Evolutionary conservation across 1,140 invertebrate genomes (phyloP).

Genomic region (Hormaphis cornu): DNA sequence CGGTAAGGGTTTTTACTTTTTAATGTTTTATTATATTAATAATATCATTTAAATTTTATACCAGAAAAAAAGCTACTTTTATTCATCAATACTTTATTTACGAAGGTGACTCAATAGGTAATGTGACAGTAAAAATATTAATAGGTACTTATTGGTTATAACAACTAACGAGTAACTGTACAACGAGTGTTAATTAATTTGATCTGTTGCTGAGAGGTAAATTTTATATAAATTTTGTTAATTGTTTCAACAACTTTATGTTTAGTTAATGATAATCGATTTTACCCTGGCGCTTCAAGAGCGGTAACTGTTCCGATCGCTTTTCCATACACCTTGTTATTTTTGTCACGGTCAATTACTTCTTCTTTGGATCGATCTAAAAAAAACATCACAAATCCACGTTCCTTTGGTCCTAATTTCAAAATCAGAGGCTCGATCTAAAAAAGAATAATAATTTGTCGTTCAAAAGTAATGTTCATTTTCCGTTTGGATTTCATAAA

Average conservation of each 20-base stretch:
- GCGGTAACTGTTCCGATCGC: slow-evolving; percentile 3
- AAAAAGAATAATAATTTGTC: background rate
- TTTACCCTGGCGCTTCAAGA: background rate
- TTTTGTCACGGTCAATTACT: background rate
- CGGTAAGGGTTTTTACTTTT: too few species aligned
- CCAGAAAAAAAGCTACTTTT: too few species aligned
- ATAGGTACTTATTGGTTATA: too few species aligned
- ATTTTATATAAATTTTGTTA: background rate
- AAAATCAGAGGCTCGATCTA: background rate
- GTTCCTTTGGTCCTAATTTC: background rate
- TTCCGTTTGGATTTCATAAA: background rate
- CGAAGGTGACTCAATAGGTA: too few species aligned
- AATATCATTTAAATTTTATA: too few species aligned
- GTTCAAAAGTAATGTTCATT: background rate
- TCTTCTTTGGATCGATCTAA: slow-evolving; percentile 3
- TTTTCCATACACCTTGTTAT: background rate
- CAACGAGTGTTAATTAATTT: too few species aligned
- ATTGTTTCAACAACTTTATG: too few species aligned
- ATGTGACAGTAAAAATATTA: too few species aligned
- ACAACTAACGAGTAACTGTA: too few species aligned
- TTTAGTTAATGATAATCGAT: background rate
- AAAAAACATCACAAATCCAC: background rate
- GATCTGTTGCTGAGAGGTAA: too few species aligned
- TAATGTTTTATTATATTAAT: too few species aligned
- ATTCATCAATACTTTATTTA: too few species aligned